Evolutionary conservation across 1,140 invertebrate genomes (phyloP), one percentile per base, ranked within the genome.

Genomic region (Sinonovacula constricta): DNA sequence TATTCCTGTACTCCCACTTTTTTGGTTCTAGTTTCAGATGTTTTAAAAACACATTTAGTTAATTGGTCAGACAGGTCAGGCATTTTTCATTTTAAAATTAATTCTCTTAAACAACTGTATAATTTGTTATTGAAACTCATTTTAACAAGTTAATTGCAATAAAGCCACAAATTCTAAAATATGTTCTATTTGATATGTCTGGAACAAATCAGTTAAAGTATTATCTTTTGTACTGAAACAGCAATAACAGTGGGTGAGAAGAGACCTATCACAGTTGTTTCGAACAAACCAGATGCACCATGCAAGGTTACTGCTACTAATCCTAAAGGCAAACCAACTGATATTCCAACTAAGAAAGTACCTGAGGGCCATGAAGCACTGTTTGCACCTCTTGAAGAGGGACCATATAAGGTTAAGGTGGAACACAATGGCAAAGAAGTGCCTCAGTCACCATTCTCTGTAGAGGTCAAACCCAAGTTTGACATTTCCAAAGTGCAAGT

Each of bases 331-430:
- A 83, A 89, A 81, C 87, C 83, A 59, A 77, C 95, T 5, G 93
- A 95, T 75, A 94, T 95, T 0, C 87, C 86, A 7, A 77, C 88
- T 93, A 45, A 96, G 96, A 30, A 94, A 95, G 78, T 96, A 96
- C 87, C 93, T 93, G 33, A 94, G 97, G 84, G 95, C 95, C 85
- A 94, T 96, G 77, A 98, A 98, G 91, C 99, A 98, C 93, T 98
- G 97, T 91, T 99, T 88, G 95, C 97, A 86, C 97, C 98, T 91
- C 98, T 99, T 88, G 97, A 97, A 3, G 97, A 98, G 88, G 98
- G 96, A 1, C 98, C 98, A 1, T 98, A 97, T 94, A 97, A 96
- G 89, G 95, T 92, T 26, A 98, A 97, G 93, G 95, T 99, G 34
- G 81, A 81, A 22, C 49, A 56, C 26, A 66, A 49, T 28, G 59